These are phyloP conservation scores for Fragum whitleyi DNA, from an alignment of 2,888 invertebrate species.

Conservation along the genomic window DNA sequence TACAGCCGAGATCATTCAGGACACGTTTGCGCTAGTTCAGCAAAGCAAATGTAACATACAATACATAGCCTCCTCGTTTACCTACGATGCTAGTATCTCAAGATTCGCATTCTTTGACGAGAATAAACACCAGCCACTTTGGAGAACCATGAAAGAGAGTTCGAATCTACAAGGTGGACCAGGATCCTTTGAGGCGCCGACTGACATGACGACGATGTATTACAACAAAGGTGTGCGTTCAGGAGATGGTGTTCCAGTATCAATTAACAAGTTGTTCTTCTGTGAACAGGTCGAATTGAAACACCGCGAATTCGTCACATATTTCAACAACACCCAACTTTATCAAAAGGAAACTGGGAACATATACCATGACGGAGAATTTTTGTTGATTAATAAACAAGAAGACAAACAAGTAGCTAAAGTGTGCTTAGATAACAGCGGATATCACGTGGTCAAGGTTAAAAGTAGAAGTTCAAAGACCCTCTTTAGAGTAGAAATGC, in stretches of 20 bases:
- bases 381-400: not conserved
- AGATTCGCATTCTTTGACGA: not conserved
- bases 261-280: slow-evolving; percentile 4
- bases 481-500: too few species aligned
- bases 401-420: not conserved
- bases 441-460: not conserved
- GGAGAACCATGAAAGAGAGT: not conserved
- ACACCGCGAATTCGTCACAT: not conserved
- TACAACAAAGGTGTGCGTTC: not conserved
- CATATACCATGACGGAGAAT: slow-evolving; percentile 3
- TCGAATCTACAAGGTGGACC: not conserved
- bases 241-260: not conserved
- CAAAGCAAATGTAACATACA: not conserved
- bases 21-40: not conserved
- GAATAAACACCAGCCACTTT: not conserved
- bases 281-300: slow-evolving; percentile 4
- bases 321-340: slow-evolving; percentile 2
- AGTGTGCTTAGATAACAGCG: slow-evolving; percentile 11
- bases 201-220: not conserved
- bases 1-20: not conserved
- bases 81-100: not conserved
- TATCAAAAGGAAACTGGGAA: slow-evolving; percentile 9
- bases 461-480: not conserved
- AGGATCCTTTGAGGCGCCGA: not conserved
- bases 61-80: not conserved